A percentile compares a stretch with the other conserved stretches of the same genome.
These are phyloP conservation scores for Artibeus jamaicensis DNA, from an alignment of 2,797 vertebrate genomes.

Conservation along the genomic window DNA sequence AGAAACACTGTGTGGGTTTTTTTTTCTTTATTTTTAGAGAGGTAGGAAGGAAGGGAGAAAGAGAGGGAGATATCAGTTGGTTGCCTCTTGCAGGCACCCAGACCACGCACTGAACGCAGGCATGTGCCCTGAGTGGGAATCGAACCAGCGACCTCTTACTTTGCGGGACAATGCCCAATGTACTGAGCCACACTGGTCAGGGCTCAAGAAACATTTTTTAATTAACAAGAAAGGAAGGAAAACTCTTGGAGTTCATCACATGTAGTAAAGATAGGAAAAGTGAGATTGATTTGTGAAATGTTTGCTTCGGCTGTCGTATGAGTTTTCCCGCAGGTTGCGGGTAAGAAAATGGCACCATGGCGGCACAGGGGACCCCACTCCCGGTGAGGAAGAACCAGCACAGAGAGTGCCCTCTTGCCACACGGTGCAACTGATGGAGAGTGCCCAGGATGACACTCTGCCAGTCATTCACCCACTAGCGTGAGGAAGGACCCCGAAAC, in stretches of 20 bases:
- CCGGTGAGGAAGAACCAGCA: not conserved
- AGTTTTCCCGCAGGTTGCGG: rapidly evolving
- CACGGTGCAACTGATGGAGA: rapidly evolving
- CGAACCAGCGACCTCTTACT: no score
- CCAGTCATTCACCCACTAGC: not conserved
- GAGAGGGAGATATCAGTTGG: not conserved
- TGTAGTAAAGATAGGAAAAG: not conserved
- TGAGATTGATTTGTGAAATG: not conserved
- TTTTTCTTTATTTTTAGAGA: not conserved
- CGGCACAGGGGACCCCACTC: not conserved
- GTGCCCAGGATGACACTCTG: not conserved
- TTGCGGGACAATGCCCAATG: not conserved
- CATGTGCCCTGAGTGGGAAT: no score
- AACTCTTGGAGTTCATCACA: not conserved
- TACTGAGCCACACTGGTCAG: not conserved
- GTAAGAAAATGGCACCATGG: no score
- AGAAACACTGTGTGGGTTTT: not conserved
- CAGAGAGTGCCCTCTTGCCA: no score
- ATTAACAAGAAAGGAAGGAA: not conserved
- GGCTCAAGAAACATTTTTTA: not conserved
- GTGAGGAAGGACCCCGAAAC: not conserved
- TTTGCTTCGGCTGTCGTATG: not conserved
- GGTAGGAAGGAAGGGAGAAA: not conserved
- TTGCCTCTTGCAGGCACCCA: not conserved
- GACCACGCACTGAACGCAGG: not conserved